phyloP scores from a whole-genome alignment of 2,797 vertebrate species.

The Eulemur albifrons region DNA sequence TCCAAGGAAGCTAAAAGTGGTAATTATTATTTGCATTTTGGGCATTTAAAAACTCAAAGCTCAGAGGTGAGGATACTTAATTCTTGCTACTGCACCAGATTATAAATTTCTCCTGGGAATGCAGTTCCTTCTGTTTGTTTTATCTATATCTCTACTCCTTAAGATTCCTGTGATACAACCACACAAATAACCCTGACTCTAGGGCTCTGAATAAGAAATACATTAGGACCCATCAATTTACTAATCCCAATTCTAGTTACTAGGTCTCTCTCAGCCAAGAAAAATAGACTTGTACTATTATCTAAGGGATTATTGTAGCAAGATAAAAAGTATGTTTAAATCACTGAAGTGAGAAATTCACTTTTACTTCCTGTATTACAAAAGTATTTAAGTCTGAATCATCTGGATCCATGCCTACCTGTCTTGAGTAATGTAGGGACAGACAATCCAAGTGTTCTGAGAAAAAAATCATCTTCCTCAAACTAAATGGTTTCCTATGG shows the following conservation, averaged over 20 bases:
- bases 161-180: constrained; percentile 48
- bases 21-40: constrained; percentile 80
- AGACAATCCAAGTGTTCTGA: background rate
- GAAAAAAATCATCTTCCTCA: background rate
- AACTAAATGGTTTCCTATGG: background rate
- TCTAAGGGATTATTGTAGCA: background rate
- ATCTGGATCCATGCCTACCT: background rate
- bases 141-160: constrained; percentile 54
- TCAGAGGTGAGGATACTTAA: constrained; percentile 75
- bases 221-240: background rate
- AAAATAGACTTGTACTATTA: background rate
- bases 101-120: constrained; percentile 69
- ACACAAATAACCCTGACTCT: constrained; percentile 30
- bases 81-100: constrained; percentile 68
- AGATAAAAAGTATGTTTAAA: background rate
- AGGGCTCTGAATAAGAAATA: constrained; percentile 37
- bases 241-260: background rate
- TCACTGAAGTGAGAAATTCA: background rate
- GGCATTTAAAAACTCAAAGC: constrained; percentile 78
- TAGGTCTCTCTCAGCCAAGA: background rate
- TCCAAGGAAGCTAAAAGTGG: constrained; percentile 72
- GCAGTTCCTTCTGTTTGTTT: constrained; percentile 68
- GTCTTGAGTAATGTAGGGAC: background rate
- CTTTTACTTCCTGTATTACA: background rate
- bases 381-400: background rate